Conservation (phyloP, 2,113 vertebrate species). For the Motacilla tschutschensis region DNA sequence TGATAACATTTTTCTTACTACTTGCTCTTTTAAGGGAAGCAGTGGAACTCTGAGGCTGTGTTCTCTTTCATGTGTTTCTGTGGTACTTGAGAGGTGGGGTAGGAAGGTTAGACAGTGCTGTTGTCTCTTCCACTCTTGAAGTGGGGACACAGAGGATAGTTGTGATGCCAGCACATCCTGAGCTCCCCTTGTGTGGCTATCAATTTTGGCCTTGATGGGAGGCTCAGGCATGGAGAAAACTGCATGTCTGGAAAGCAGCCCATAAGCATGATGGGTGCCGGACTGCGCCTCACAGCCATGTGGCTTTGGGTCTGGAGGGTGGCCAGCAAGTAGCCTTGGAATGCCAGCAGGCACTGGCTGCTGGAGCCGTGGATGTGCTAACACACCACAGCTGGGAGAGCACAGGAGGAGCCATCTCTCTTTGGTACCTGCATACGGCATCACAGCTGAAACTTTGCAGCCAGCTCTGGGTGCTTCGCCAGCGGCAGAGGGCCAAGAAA, state of each 20-base stretch:
- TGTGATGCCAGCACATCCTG: neutral
- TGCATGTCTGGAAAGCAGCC: neutral
- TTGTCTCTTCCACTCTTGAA: neutral
- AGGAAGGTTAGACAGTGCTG: neutral
- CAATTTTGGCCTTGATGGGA: neutral
- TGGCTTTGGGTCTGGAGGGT: neutral
- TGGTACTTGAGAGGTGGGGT: neutral
- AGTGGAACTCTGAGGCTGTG: neutral
- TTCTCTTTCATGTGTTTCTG: neutral
- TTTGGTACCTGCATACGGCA: neutral
- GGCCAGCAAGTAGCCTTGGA: neutral
- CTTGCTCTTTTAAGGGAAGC: neutral
- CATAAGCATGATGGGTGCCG: fast-evolving
- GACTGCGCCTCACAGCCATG: neutral
- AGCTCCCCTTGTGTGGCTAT: neutral
- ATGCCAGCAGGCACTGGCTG: fast-evolving
- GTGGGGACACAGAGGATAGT: too few species aligned
- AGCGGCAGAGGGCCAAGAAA: neutral
- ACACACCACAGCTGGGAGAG: neutral
- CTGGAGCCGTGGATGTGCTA: neutral
- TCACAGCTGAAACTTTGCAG: neutral
- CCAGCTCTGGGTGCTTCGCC: fast-evolving
- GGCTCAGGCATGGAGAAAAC: neutral
- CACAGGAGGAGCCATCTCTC: neutral
- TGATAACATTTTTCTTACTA: neutral